Evolutionary conservation across 1,140 invertebrate species (phyloP), one percentile per base, ranked within the genome.

Genomic region (Drosophila sucinea): DNA sequence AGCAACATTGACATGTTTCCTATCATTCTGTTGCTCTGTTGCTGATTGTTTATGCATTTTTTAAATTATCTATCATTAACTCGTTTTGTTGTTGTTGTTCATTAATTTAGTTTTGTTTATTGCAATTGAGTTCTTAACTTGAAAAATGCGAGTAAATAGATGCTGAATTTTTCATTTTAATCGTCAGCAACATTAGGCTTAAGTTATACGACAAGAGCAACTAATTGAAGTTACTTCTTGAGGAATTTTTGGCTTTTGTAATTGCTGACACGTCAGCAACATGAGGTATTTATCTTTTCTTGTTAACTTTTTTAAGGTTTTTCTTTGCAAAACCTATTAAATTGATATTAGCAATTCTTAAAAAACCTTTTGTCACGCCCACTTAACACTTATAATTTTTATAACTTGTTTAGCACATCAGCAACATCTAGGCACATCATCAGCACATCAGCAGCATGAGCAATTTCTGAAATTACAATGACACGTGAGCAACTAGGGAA

Each of bases 1-100:
- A 67, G 41, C 70, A 61, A 32, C 73, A 51, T 51, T 62, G 47
- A 55, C 51, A 55, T 55, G 55, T 68, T 60, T 61, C 64, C 17
- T 17, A 17, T 17, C 17, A 17, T 44, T 67, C 30, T 60, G 38
- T 41, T 4, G 27, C 47, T 41, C 54, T 44, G 11, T 47, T 51
- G 44, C 23, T 51, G 44, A 35, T 60, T 44, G 33, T 60, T 58
- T 11, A 6, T 27, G 38, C 27, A 35, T 5, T 63, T 35, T 57
- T 61, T 25, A 51, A 51, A 51, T 51, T 51, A 23, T 51, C 23
- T 51, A 51, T 51, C 44, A 51, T 51, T 51, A 51, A 27, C 44
- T 51, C 44, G 25, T 51, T 51, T 6, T 25, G 23, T 25, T 17
- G 23, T 51, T 27, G 35, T 3, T 10, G 44, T 51, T 51, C 44